Evolutionary conservation across 2,888 invertebrate genomes (phyloP), one percentile per base, ranked within the genome.

Genomic region (Aleiodes testaceus): DNA sequence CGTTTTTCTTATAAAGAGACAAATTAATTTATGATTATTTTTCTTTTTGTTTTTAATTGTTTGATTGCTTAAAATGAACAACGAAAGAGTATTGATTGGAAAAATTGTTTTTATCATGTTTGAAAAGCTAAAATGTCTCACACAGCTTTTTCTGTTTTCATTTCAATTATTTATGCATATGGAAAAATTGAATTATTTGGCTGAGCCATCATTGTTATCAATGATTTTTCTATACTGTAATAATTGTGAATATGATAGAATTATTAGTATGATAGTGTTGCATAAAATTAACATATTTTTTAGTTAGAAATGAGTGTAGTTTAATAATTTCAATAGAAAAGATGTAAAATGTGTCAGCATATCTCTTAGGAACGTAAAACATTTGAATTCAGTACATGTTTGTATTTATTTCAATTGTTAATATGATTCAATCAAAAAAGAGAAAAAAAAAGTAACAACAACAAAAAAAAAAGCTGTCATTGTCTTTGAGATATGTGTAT

Each of bases 211-310:
- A 30, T 26, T 67, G 49, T 65, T 26, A 59, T 66, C 71, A 26
- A 61, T 52, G 30, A 18, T 66, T 12, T 75, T 71, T 71, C 75
- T 77, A 77, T 79, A n/a, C n/a, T 77, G 78, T 78, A 78, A 80
- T 78, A 76, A 81, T 79, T 85, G 83, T 84, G 85, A 79, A 85
- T 84, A 83, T 65, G 66, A 73, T 77, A 68, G 61, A 44, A 47
- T 47, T 26, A 70, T 53, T 53, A 66, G 72, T 72, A 67, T 55
- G 42, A 22, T 66, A 71, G 36, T 67, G 50, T 66, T 66, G 69
- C 69, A 65, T 52, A 70, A 45, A 69, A 50, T 64, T 64, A 59
- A 50, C 44, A 63, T 55, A 69, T 45, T 26, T 26, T 59, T 36
- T 36, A 9, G 7, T 36, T n/a, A 42, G 20, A 42, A 66, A 53